Conservation (phyloP, 2,888 invertebrate genomes). For the Polydrusus pterygomalis region DNA sequence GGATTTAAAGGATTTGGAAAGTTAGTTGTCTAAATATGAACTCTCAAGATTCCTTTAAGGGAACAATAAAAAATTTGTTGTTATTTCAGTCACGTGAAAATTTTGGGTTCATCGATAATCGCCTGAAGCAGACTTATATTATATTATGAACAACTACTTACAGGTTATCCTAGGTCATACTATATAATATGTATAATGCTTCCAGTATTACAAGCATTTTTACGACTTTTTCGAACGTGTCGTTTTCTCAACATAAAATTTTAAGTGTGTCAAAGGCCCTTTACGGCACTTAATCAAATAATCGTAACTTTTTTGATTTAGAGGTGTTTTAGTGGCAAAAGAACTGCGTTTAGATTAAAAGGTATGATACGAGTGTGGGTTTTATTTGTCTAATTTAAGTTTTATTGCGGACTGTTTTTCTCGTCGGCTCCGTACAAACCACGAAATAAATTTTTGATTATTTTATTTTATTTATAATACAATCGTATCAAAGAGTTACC, state of each 20-base stretch:
- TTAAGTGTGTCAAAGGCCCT: conserved; percentile 12
- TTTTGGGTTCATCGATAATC: not conserved
- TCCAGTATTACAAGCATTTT: not conserved
- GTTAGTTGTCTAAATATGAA: conserved; percentile 2
- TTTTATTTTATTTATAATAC: not conserved
- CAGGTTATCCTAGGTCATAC: too few species aligned
- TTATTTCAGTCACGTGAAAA: not conserved
- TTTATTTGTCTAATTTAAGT: conserved; percentile 9
- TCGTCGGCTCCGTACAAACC: not conserved
- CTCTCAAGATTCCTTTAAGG: conserved; percentile 1
- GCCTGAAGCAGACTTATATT: too few species aligned
- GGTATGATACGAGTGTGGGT: not conserved
- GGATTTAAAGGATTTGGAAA: not conserved
- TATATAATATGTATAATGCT: too few species aligned
- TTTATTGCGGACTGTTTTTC: not conserved
- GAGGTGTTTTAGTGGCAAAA: not conserved
- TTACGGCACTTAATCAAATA: conserved; percentile 23
- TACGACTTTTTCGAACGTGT: not conserved
- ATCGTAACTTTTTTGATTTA: conserved; percentile 27
- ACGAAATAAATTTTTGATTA: not conserved
- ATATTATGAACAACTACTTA: too few species aligned
- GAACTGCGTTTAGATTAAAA: conserved; percentile 14
- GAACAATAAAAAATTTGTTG: not conserved
- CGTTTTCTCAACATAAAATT: conserved; percentile 9
- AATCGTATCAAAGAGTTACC: not conserved